phyloP scores from a whole-genome alignment of 1,140 invertebrate species.

The Agrilus planipennis region DNA sequence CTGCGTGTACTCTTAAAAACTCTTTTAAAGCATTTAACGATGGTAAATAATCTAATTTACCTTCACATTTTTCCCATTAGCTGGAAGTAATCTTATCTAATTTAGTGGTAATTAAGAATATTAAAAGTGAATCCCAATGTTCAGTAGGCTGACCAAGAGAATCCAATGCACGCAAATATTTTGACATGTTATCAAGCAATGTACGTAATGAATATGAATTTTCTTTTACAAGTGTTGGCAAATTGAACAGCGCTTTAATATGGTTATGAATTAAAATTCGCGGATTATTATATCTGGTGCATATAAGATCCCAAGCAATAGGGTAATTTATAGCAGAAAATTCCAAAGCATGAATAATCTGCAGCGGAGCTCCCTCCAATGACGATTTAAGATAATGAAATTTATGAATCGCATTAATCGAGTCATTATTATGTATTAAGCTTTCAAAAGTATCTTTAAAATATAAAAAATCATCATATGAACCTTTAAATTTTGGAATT shows the following conservation, averaged over 20 bases:
- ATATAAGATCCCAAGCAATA: constrained; percentile 23
- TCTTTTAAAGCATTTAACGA: no score
- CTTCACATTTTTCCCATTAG: background rate
- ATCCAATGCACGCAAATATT: background rate
- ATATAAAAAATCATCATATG: no score
- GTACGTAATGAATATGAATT: background rate
- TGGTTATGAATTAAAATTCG: constrained; percentile 23
- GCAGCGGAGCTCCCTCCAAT: constrained; percentile 19
- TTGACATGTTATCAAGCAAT: no score
- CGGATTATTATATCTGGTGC: constrained; percentile 25
- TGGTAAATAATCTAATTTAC: background rate
- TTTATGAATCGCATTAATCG: constrained; percentile 17
- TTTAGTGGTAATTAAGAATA: constrained; percentile 10
- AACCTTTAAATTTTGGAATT: no score
- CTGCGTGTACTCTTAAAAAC: no score
- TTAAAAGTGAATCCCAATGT: constrained; percentile 14
- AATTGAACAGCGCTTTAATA: constrained; percentile 21
- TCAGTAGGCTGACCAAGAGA: constrained; percentile 9
- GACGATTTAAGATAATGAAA: constrained; percentile 20
- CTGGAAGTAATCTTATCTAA: background rate
- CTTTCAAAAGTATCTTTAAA: no score
- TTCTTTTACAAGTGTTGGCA: constrained; percentile 1
- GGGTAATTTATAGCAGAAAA: constrained; percentile 24
- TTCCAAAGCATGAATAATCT: constrained; percentile 20
- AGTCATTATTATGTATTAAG: constrained; percentile 15